Base-by-base conservation (phyloP, 2,797 vertebrate genomes). In the Ctenopoma kingsleyae region DNA sequence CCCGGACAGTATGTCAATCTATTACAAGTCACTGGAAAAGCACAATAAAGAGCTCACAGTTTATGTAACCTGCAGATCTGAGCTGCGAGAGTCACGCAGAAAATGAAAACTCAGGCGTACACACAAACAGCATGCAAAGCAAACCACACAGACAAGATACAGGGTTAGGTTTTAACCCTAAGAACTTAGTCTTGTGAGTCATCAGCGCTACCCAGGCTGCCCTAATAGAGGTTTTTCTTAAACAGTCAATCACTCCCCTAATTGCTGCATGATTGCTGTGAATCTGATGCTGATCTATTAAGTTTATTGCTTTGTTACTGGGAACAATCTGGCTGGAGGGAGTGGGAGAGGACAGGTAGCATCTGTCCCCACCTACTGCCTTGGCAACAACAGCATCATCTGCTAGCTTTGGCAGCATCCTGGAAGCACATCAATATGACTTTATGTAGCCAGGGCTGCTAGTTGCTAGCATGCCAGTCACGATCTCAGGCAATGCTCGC, bases 281-380 rank as follows among this genome's bases (percentile, higher is more conserved):
- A 91, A 91, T 87, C 16, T 80, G 91, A 89, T 90, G 89, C 84
- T 84, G 82, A 90, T 93, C 91, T 89, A 86, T 92, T 92, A 91
- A 89, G 84, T 91, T 93, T 94, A 94, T 84, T 86, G 90, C 92
- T 94, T 92, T 94, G 94, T 94, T 94, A 94, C 89, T 54, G 68
- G 69, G 78, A 89, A 89, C 91, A 93, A 93, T 94, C 92, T 93
- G 94, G 92, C 92, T 90, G 85, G 55, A 90, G 90, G 85, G 89
- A 90, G 82, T 80, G 57, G 77, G 83, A 76, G 84, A 92, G 91
- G 93, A 95, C 94, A 95, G 93, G 93, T 95, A 95, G 93, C 94
- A 95, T 95, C 94, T 95, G 94, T 94, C 93, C 92, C 93, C 91
- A 92, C 92, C 93, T 94, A 93, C 93, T 89, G 93, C 92, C 87